Percentiles rank a stretch among this genome's conserved stretches.
These are phyloP conservation scores for Garra rufa DNA, from an alignment of 2,113 vertebrate species.

Conservation along the genomic window DNA sequence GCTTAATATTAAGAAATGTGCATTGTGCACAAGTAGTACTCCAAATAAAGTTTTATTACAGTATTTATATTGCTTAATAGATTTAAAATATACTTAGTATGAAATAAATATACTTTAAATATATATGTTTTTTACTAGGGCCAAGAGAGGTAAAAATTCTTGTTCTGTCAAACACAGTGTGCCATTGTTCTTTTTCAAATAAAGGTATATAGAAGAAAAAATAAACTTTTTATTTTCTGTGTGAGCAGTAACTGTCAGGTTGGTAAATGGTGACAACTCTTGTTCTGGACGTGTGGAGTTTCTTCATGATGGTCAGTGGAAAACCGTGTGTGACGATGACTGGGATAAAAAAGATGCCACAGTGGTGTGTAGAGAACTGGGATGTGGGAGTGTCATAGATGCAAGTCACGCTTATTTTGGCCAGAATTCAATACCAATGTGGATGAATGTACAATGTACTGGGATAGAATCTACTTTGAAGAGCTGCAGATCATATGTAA, in stretches of 20 bases:
- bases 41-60: too few species aligned
- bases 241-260: neutral
- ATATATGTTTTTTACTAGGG: too few species aligned
- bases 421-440: neutral
- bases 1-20: too few species aligned
- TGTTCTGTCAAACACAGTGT: too few species aligned
- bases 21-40: too few species aligned
- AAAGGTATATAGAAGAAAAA: too few species aligned
- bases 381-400: neutral
- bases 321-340: neutral
- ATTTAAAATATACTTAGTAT: too few species aligned
- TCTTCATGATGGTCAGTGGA: neutral
- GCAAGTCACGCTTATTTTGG: slow-evolving; percentile 16
- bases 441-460: neutral
- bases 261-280: slow-evolving; percentile 19
- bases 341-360: slow-evolving; percentile 13
- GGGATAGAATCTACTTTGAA: slow-evolving; percentile 13
- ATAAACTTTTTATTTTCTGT: neutral
- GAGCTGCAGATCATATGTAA: neutral
- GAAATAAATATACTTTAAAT: too few species aligned
- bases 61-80: too few species aligned
- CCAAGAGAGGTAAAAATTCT: too few species aligned
- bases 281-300: slow-evolving; percentile 22
- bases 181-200: too few species aligned
- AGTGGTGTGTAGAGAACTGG: slow-evolving; percentile 32